Conservation (phyloP, 2,888 invertebrate species). For the Sthenelais limicola region DNA sequence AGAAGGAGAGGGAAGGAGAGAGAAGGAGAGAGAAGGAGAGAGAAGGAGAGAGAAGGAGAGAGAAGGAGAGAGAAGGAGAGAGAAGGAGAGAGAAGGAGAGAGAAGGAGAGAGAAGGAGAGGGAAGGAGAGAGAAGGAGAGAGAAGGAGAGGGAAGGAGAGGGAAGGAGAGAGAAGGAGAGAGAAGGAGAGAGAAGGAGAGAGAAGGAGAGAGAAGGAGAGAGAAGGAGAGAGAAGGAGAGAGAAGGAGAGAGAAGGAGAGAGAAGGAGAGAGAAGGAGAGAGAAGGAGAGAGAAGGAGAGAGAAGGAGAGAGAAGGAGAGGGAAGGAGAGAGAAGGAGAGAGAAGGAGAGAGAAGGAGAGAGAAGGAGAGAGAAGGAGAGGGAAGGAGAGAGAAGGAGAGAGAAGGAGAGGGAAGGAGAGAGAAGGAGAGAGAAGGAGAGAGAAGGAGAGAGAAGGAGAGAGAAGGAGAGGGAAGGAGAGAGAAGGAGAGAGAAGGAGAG, state of each 20-base stretch:
- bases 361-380: not conserved
- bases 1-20: too few species aligned
- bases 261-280: not conserved
- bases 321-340: slow-evolving; percentile 2
- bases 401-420: not conserved
- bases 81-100: not conserved
- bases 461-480: too few species aligned
- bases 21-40: too few species aligned
- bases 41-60: not conserved
- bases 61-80: not conserved
- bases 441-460: too few species aligned
- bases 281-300: not conserved
- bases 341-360: not conserved
- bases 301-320: not conserved
- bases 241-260: slow-evolving; percentile 7
- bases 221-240: not conserved
- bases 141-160: not conserved
- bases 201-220: not conserved
- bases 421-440: too few species aligned
- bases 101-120: not conserved
- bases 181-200: not conserved
- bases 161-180: not conserved
- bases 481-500: too few species aligned
- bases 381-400: not conserved
- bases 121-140: not conserved